phyloP scores from a whole-genome alignment of 2,888 invertebrate genomes.

The Lasioglossum lativentre region DNA sequence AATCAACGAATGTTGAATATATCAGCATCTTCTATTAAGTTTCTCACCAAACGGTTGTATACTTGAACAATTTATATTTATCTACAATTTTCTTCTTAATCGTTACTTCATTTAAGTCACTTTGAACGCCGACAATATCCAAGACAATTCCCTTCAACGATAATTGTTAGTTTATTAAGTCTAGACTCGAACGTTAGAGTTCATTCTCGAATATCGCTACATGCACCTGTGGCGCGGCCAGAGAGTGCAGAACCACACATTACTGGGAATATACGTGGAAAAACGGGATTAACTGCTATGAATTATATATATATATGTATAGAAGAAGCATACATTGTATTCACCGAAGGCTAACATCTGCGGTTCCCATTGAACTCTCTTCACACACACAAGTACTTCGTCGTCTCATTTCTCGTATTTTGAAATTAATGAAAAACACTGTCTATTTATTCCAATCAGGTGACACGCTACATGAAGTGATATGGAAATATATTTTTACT shows the following conservation, averaged over 20 bases:
- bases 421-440: not conserved
- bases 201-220: slow-evolving; percentile 19
- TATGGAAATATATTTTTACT: slow-evolving; percentile 28
- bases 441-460: not conserved
- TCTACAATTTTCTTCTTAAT: slow-evolving; percentile 30
- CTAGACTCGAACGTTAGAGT: slow-evolving; percentile 25
- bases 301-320: not conserved
- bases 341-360: not conserved
- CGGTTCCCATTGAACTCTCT: not conserved
- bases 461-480: slow-evolving; percentile 13
- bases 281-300: slow-evolving; percentile 10
- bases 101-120: slow-evolving; percentile 40
- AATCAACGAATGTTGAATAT: slow-evolving; percentile 33
- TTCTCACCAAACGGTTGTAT: slow-evolving; percentile 18
- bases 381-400: not conserved
- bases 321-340: slow-evolving; percentile 8
- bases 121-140: slow-evolving; percentile 39
- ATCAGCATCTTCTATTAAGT: slow-evolving; percentile 28
- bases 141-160: slow-evolving; percentile 41
- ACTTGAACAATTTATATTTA: slow-evolving; percentile 1
- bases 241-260: slow-evolving; percentile 1
- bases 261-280: slow-evolving; percentile 10
- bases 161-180: slow-evolving; percentile 22
- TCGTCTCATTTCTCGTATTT: not conserved
- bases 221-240: slow-evolving; percentile 31